Evolutionary conservation across 2,113 vertebrate genomes (phyloP).

Genomic region (Lepisosteus oculatus): DNA sequence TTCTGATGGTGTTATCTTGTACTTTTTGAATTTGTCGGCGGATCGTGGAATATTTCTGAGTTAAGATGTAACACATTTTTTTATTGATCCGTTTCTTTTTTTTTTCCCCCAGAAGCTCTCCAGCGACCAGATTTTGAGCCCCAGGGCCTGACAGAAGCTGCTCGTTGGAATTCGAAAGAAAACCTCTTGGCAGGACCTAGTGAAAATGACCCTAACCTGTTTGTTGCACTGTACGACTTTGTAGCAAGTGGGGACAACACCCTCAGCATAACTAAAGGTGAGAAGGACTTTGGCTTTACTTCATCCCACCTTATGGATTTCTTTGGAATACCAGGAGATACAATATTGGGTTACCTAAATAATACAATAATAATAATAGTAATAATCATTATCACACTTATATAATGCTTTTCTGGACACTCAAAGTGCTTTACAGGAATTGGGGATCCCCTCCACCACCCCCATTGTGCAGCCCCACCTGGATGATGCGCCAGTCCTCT

Average conservation of each 20-base stretch:
- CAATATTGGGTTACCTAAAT: no score
- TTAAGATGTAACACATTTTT: neutral
- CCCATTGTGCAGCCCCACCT: no score
- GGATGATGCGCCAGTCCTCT: no score
- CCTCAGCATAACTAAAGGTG: constrained; percentile 98
- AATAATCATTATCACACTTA: no score
- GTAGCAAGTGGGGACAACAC: constrained; percentile 98
- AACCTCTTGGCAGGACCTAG: constrained; percentile 92
- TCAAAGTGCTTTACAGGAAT: no score
- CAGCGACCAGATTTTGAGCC: constrained; percentile 94
- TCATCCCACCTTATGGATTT: no score
- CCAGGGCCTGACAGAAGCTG: constrained; percentile 88
- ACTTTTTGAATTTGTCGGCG: no score
- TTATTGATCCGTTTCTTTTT: neutral
- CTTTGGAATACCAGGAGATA: no score
- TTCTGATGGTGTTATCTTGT: neutral
- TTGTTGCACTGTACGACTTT: constrained; percentile 97
- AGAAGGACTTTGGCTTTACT: constrained; percentile 23
- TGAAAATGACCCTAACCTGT: constrained; percentile 97
- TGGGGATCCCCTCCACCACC: no score
- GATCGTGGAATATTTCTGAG: no score
- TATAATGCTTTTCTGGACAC: no score
- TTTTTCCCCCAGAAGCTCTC: constrained; percentile 77
- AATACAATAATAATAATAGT: no score
- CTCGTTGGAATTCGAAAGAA: constrained; percentile 98